phyloP scores from a whole-genome alignment of 2,113 vertebrate genomes.

The Aphelocoma coerulescens region DNA sequence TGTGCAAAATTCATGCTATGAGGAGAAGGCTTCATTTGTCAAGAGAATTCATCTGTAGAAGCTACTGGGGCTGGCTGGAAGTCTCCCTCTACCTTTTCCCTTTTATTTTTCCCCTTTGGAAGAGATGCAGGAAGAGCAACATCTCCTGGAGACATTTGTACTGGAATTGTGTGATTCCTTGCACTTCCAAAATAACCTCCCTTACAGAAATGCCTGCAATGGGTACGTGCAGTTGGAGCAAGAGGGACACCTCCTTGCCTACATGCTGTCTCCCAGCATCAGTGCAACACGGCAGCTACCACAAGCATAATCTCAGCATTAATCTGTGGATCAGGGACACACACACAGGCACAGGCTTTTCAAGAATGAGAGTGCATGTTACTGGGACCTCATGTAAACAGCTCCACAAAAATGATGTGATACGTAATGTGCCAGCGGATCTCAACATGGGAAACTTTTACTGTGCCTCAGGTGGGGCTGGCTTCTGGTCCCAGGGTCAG shows the following conservation, averaged over 20 bases:
- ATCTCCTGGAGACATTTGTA: conserved; percentile 23
- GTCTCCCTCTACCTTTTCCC: neutral
- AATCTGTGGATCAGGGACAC: neutral
- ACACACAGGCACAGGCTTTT: neutral
- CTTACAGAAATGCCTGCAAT: neutral
- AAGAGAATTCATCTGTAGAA: neutral
- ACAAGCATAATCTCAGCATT: neutral
- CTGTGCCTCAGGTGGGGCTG: neutral
- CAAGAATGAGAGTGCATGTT: neutral
- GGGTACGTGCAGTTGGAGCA: neutral
- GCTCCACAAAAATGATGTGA: neutral
- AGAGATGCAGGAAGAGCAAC: conserved; percentile 15
- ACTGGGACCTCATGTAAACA: neutral
- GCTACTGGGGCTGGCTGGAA: neutral
- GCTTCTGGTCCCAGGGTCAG: neutral
- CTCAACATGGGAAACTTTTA: neutral
- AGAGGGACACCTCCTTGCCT: neutral
- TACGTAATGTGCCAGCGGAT: accelerated
- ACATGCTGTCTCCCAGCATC: neutral
- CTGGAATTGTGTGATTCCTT: neutral
- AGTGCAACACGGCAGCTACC: neutral
- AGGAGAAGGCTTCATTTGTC: neutral
- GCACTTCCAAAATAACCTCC: conserved; percentile 27
- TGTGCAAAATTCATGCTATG: neutral
- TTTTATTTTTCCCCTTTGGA: neutral